Evolutionary conservation across 2,888 invertebrate genomes (phyloP), one percentile per base, ranked within the genome.

Genomic region (Drosophila ezoana): DNA sequence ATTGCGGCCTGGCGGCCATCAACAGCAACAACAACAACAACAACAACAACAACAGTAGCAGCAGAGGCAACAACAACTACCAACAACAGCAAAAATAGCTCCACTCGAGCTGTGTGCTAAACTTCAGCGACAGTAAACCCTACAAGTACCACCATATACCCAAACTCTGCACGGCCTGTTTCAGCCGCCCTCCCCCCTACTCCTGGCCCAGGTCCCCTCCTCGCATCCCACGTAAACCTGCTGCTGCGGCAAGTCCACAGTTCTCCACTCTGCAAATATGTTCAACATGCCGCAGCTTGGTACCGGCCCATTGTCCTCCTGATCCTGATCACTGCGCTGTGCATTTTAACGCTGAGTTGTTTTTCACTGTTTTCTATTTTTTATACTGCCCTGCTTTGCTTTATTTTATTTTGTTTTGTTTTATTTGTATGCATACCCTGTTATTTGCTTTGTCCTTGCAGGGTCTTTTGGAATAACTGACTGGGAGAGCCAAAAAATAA

Each of bases 271-370:
- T 65, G 71, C 87, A 85, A 85, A 85, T 89, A 88, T 88, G 89
- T 83, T 87, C 74, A 85, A 88, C 84, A 85, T 84, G 81, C 87
- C 84, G 74, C 79, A 76, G 77, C 75, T 56, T 68, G 80, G 78
- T 75, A 62, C 72, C 45, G 70, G 69, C 45, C 75, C 80, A 82
- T 83, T 83, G 82, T 82, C 82, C 73, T 76, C 23, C 82, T 84
- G 82, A 82, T 82, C 82, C 82, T 85, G 88, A 83, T 83, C 82
- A 83, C 86, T 70, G 71, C 78, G 78, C 77, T 88, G 87, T 86
- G 83, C 83, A 84, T 82, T 83, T 83, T 82, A 88, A 78, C 87
- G 87, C 86, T 80, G 70, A 72, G 77, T 69, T 72, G 67, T 77
- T 68, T 83, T 76, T 72, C 76, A 65, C 72, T 57, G 56, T 76